phyloP scores from a whole-genome alignment of 2,113 vertebrate genomes.

The Zootoca vivipara region DNA sequence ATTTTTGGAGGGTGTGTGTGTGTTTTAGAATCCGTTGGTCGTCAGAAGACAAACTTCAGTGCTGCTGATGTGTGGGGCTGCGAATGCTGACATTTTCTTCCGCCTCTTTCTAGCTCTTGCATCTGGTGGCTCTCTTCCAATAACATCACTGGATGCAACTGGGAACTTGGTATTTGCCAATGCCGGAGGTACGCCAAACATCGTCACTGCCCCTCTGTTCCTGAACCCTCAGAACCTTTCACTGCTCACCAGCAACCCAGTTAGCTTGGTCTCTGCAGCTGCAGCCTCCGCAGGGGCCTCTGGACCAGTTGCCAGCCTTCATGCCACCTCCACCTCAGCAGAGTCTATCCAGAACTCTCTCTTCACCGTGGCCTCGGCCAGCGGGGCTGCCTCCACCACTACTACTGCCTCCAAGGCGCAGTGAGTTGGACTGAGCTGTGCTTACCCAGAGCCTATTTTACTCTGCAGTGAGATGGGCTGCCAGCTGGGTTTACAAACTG shows the following conservation, averaged over 20 bases:
- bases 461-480: constrained; percentile 55
- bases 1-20: neutral
- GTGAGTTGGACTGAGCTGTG: constrained; percentile 78
- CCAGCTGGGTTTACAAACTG: constrained; percentile 62
- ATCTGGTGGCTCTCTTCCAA: constrained; percentile 92
- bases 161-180: constrained; percentile 95
- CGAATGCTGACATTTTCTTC: constrained; percentile 49
- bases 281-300: constrained; percentile 82
- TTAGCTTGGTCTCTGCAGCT: constrained; percentile 93
- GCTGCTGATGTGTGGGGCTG: neutral
- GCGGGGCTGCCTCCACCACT: constrained; percentile 86
- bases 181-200: constrained; percentile 87
- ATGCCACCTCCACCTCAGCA: constrained; percentile 81
- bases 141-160: constrained; percentile 93
- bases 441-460: constrained; percentile 54
- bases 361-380: constrained; percentile 85
- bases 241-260: constrained; percentile 97
- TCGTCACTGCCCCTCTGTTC: constrained; percentile 96
- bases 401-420: constrained; percentile 98
- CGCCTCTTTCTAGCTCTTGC: constrained; percentile 85
- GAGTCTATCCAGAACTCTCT: constrained; percentile 89
- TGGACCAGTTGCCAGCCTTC: constrained; percentile 87
- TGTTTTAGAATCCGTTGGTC: accelerated
- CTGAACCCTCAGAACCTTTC: constrained; percentile 98
- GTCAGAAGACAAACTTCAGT: neutral